Conservation (phyloP, 2,888 invertebrate species). For the Nephrotoma appendiculata region DNA sequence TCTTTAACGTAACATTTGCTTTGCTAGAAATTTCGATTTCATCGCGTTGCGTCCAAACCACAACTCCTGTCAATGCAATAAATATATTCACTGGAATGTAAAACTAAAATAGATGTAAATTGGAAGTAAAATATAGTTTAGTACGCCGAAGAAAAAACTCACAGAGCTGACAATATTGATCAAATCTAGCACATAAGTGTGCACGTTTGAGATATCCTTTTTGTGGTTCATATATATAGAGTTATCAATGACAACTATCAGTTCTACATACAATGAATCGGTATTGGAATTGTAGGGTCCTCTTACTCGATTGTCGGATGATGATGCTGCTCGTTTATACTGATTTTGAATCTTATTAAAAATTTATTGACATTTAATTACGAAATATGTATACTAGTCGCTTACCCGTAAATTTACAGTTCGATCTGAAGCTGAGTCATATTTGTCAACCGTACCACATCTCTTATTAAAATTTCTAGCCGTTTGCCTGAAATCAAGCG, state of each 20-base stretch:
- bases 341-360: conserved; percentile 19
- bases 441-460: neutral
- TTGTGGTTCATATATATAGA: conserved; percentile 69
- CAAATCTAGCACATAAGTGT: conserved; percentile 79
- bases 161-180: conserved; percentile 94
- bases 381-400: neutral
- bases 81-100: conserved; percentile 92
- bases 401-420: neutral
- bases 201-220: conserved; percentile 54
- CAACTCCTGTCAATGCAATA: conserved; percentile 88
- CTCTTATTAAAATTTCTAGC: neutral
- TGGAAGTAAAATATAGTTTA: neutral
- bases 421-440: neutral
- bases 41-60: conserved; percentile 85
- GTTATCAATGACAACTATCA: conserved; percentile 83
- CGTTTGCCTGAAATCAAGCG: neutral
- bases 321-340: conserved; percentile 49
- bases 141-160: conserved; percentile 26
- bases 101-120: conserved; percentile 43
- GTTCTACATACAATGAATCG: conserved; percentile 73
- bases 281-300: conserved; percentile 80
- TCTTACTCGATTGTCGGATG: conserved; percentile 38
- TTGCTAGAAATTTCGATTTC: conserved; percentile 68
- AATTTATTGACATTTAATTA: neutral
- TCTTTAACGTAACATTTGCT: conserved; percentile 77